These are phyloP conservation scores for Zaprionus nigranus DNA, from an alignment of 1,140 invertebrate species.

Conservation along the genomic window DNA sequence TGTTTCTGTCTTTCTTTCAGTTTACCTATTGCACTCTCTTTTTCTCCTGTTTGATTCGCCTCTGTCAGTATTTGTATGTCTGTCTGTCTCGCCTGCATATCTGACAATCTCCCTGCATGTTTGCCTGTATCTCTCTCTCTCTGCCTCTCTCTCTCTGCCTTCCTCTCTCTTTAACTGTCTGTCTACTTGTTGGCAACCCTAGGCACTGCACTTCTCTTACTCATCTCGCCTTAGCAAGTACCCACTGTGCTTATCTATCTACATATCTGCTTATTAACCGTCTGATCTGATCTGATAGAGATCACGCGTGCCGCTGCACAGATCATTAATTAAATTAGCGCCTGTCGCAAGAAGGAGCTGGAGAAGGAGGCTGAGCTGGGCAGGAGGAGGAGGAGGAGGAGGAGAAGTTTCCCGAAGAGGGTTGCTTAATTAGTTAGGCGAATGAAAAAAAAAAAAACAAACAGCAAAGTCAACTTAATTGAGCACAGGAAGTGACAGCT, in stretches of 20 bases:
- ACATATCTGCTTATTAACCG: slow-evolving; percentile 38
- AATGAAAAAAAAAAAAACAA: slow-evolving; percentile 5
- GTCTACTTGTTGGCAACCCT: neutral
- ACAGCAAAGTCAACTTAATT: slow-evolving; percentile 31
- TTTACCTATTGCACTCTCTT: neutral
- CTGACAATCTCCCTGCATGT: neutral
- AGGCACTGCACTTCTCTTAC: neutral
- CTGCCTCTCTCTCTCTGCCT: neutral
- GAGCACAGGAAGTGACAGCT: slow-evolving; percentile 47
- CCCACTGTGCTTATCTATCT: slow-evolving; percentile 1
- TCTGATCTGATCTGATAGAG: slow-evolving; percentile 42
- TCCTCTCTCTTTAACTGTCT: neutral
- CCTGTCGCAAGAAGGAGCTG: slow-evolving; percentile 38
- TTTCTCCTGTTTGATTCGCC: neutral
- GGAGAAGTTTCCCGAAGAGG: slow-evolving; percentile 10
- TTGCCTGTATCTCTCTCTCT: neutral
- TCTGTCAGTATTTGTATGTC: neutral
- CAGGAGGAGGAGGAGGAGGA: neutral
- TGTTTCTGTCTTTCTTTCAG: neutral
- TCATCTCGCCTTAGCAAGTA: neutral
- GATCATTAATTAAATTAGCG: slow-evolving; percentile 76
- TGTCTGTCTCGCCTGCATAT: neutral
- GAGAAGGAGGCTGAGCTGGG: neutral
- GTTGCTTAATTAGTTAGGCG: slow-evolving; percentile 46
- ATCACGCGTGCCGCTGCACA: slow-evolving; percentile 58